Evolutionary conservation across 2,888 invertebrate species (phyloP), one percentile per base, ranked within the genome.

Genomic region (Apantesis nais): DNA sequence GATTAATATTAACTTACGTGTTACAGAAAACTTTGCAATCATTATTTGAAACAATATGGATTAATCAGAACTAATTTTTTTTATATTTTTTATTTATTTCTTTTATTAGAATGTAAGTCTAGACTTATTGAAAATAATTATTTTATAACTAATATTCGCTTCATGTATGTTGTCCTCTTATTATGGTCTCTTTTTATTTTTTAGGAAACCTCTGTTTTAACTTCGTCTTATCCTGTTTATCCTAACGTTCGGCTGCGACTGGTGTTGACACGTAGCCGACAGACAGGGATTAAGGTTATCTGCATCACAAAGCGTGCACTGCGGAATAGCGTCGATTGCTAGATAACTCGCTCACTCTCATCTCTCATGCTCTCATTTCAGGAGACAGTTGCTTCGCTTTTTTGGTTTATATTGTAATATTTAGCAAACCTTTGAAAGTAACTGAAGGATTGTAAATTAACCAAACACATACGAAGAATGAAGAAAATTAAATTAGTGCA

Each of bases 251-350:
- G 74, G 60, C 69, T 83, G 84, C 82, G 87, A 86, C 88, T 92
- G 93, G 89, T 91, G 94, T 90, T 92, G 93, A 94, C 94, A 92
- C 90, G 91, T 86, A 88, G 88, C 87, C 91, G 92, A 93, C 94
- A 94, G 94, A 91, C 92, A 91, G 85, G 92, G 94, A 93, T 94
- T 93, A 94, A 87, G 90, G 92, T 88, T 88, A 94, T 94, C 94
- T 94, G 93, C 94, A 94, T 94, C 92, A 94, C 94, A 94, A 94
- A 93, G 93, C 93, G 85, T 83, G 85, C 85, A 83, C 81, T 83
- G 82, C 75, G 76, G 79, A 73, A 77, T 76, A 78, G 81, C 78
- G 79, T 72, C 81, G 79, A 81, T 77, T 81, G 75, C 77, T 73
- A 79, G 81, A 74, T 78, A 76, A 80, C 71, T 74, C 71, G 75